Evolutionary conservation across 2,113 vertebrate species (phyloP), one percentile per base, ranked within the genome.

Genomic region (Numida meleagris): DNA sequence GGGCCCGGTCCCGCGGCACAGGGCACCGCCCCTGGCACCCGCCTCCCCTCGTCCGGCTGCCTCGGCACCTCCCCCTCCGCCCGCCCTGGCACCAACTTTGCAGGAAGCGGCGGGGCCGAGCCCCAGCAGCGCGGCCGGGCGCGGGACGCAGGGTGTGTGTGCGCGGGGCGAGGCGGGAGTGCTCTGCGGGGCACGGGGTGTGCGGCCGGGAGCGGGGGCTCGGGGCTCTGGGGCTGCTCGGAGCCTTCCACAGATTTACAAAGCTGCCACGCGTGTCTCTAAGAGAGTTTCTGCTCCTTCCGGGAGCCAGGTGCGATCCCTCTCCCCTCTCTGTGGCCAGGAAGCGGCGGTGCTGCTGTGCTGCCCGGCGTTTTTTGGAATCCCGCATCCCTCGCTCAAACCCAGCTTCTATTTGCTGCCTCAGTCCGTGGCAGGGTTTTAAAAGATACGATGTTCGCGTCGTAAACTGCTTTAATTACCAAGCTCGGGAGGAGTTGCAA

Each of bases 31-130:
- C 50, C 14, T 15, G n/a, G n/a, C n/a, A n/a, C n/a, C n/a, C 25
- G 1, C 2, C 0, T 25, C 6, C 67, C 45, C 50, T 1, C 0
- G 50, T 29, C 55, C 80, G 3, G n/a, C 70, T 6, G 42, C 55
- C 13, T n/a, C 8, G 84, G 77, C 73, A 12, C 94, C 66, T 57
- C 91, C 90, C 36, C 62, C 45, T 1, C 1, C 45, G 34, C 93
- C 92, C 93, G 75, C 86, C 93, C 91, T 88, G 65, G 87, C 82
- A 23, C 59, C 5, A 23, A 50, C 23, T 24, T 13, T 51, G 73
- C 86, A 82, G 95, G 91, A 88, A 92, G 90, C 42, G 82, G 42
- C 34, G 1, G 74, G 9, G 70, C 58, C 14, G 21, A 11, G 66
- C 58, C 25, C 25, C 24, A 27, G 21, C 48, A 29, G 51, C 66